Conservation (phyloP, 2,797 vertebrate species). For the Phoebastria nigripes region DNA sequence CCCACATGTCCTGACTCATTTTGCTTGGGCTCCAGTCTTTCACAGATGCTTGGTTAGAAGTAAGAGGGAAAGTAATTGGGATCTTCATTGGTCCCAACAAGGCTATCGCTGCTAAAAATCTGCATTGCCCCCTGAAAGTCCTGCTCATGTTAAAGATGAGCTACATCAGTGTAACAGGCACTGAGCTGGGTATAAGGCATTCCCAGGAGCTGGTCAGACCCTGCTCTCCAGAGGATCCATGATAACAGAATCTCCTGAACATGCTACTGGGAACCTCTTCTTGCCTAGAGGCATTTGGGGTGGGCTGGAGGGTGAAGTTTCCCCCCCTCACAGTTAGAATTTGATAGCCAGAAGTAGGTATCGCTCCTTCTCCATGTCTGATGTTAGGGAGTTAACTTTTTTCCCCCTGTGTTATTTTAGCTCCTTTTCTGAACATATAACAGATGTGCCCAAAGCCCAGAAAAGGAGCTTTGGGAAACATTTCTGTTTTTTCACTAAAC, state of each 20-base stretch:
- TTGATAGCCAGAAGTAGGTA: not conserved
- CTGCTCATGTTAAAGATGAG: not conserved
- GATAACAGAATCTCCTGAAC: not conserved
- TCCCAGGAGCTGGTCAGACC: not conserved
- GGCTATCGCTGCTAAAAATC: not conserved
- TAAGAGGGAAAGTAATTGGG: not conserved
- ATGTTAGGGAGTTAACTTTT: not conserved
- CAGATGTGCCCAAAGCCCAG: not conserved
- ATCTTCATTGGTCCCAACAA: not conserved
- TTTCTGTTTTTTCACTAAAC: slow-evolving; percentile 27
- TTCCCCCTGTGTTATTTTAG: not conserved
- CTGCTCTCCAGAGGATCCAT: not conserved
- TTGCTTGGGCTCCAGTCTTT: not conserved
- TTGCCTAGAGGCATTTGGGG: not conserved
- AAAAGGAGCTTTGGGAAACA: slow-evolving; percentile 39
- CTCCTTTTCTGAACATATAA: not conserved
- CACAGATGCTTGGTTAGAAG: not conserved
- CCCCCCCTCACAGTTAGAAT: not conserved
- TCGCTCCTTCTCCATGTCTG: not conserved
- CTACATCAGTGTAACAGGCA: fast-evolving
- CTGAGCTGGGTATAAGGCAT: not conserved
- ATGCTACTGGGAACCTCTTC: not conserved
- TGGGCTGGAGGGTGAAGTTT: not conserved
- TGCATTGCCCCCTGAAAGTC: not conserved
- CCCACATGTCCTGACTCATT: not conserved